phyloP scores from a whole-genome alignment of 2,113 vertebrate genomes.

The Emydocephalus ijimae region DNA sequence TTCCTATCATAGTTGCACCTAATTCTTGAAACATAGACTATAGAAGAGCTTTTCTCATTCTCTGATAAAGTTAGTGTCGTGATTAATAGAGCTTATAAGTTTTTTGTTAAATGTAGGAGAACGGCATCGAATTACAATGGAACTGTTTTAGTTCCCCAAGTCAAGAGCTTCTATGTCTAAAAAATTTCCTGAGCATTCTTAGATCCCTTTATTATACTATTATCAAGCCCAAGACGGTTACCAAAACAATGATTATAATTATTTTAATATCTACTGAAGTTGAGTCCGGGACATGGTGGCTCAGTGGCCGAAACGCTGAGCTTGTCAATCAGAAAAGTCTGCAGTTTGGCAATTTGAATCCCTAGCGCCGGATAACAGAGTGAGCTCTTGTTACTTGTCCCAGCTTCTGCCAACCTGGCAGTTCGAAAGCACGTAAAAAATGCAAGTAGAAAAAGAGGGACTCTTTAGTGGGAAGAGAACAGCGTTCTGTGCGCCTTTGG shows the following conservation, averaged over 20 bases:
- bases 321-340: too few species aligned
- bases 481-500: too few species aligned
- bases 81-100: neutral
- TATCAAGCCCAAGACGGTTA: neutral
- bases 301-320: too few species aligned
- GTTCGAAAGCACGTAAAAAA: too few species aligned
- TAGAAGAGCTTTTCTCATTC: neutral
- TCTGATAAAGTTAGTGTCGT: neutral
- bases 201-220: neutral
- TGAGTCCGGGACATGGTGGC: constrained; percentile 8
- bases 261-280: constrained; percentile 49
- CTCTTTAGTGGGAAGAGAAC: too few species aligned
- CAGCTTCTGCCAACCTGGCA: too few species aligned
- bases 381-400: too few species aligned
- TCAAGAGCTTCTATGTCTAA: neutral
- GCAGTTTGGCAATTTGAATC: too few species aligned
- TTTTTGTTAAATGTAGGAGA: neutral
- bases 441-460: too few species aligned
- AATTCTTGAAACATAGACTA: neutral
- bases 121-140: neutral
- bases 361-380: too few species aligned
- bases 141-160: neutral
- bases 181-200: neutral
- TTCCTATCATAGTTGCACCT: neutral
- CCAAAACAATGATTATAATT: constrained; percentile 40